Evolutionary conservation across 35 echinoderm and acorn worm species (phyloP).

Genomic region (Heliocidaris erythrogramma): DNA sequence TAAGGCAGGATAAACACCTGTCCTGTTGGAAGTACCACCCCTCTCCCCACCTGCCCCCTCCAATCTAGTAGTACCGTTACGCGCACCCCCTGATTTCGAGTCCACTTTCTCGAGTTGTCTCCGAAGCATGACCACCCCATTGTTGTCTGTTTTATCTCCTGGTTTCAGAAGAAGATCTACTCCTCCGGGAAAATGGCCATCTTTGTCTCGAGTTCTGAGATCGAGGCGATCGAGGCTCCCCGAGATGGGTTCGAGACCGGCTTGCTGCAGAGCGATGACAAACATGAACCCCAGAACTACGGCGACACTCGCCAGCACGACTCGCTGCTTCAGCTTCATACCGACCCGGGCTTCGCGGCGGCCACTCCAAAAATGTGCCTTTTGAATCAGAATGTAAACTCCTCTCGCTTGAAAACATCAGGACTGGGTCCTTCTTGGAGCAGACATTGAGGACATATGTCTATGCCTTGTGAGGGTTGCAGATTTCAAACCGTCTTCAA

Average conservation of each 20-base stretch:
- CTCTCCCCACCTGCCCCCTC: not conserved
- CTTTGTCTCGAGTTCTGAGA: constrained; percentile 48
- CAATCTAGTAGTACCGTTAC: constrained; percentile 29
- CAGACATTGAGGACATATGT: constrained; percentile 20
- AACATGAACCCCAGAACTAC: constrained; percentile 40
- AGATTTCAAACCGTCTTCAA: not conserved
- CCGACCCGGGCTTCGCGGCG: constrained; percentile 9
- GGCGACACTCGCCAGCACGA: constrained; percentile 53
- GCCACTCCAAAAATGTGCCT: constrained; percentile 28
- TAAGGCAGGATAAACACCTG: not conserved
- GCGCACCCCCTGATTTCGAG: constrained; percentile 74
- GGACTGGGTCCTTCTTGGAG: constrained; percentile 16
- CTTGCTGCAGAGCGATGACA: constrained; percentile 58
- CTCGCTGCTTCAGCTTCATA: constrained; percentile 86
- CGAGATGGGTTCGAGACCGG: constrained; percentile 61
- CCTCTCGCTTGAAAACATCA: constrained; percentile 44
- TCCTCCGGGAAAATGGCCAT: not conserved
- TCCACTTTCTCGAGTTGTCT: constrained; percentile 86
- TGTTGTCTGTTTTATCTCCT: not conserved
- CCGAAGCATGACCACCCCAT: constrained; percentile 66
- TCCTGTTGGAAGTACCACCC: constrained; percentile 10
- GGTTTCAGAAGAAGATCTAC: not conserved
- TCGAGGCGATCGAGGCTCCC: constrained; percentile 41
- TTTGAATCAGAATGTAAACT: constrained; percentile 38
- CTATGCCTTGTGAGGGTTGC: not conserved